Evolutionary conservation across 2,888 invertebrate genomes (phyloP).

Genomic region (Drosophila leonis): DNA sequence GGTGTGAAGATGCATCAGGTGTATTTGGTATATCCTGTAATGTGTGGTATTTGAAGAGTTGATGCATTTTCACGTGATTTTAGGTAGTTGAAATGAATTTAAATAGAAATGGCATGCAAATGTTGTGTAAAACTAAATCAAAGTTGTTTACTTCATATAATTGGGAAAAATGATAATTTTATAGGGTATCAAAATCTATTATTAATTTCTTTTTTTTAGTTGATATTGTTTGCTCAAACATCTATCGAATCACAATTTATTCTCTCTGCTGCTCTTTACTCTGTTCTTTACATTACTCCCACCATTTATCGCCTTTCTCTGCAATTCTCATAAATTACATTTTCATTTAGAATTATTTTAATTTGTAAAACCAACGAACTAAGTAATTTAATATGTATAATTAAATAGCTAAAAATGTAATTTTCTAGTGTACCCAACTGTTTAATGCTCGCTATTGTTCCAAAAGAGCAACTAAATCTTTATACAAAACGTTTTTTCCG

Average conservation of each 20-base stretch:
- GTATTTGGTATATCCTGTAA: neutral
- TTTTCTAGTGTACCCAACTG: no score
- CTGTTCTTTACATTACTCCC: neutral
- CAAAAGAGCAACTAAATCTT: no score
- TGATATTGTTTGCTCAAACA: neutral
- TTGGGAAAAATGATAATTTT: no score
- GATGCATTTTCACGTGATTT: neutral
- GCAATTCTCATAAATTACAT: neutral
- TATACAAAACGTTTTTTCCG: no score
- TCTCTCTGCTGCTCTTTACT: neutral
- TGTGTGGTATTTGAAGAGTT: neutral
- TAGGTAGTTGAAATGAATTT: neutral
- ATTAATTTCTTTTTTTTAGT: neutral
- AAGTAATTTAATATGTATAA: no score
- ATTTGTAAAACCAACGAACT: no score
- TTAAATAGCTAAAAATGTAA: no score
- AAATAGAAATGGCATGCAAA: no score
- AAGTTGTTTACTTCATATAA: no score
- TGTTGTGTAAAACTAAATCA: no score
- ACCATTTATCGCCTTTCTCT: neutral
- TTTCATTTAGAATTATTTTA: neutral
- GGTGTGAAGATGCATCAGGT: neutral
- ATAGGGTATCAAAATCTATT: no score
- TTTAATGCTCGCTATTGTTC: no score
- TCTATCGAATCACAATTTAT: neutral